Percentiles rank a stretch among this genome's conserved stretches.
These are phyloP conservation scores for Tillus elongatus DNA, from an alignment of 2,888 invertebrate genomes.

Conservation along the genomic window DNA sequence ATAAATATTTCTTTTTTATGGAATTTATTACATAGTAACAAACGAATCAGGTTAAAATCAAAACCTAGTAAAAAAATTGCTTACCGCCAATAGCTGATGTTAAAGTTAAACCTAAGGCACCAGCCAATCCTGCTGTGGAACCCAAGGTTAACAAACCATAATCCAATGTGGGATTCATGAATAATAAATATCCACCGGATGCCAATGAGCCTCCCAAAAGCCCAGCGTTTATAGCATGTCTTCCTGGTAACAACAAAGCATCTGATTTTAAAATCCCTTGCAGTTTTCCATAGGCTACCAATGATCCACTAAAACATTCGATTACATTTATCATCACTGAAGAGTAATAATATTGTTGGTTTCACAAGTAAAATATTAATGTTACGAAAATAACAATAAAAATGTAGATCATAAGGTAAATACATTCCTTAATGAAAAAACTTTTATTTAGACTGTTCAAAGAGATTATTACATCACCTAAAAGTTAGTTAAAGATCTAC, in stretches of 20 bases:
- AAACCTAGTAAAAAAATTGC: too few species aligned
- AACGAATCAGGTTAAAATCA: too few species aligned
- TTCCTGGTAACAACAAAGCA: constrained; percentile 72
- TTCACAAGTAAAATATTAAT: constrained; percentile 1
- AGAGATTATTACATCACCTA: not conserved
- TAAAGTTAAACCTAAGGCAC: constrained; percentile 76
- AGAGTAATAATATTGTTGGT: too few species aligned
- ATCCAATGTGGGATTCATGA: constrained; percentile 54
- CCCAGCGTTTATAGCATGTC: constrained; percentile 66
- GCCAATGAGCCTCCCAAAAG: constrained; percentile 62
- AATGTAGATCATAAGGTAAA: not conserved
- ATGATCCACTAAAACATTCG: constrained; percentile 61
- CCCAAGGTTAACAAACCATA: constrained; percentile 67
- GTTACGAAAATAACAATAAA: not conserved
- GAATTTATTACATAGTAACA: too few species aligned
- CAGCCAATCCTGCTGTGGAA: constrained; percentile 66
- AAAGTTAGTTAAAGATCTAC: not conserved
- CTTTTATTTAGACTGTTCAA: not conserved
- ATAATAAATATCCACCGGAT: constrained; percentile 60
- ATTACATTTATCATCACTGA: constrained; percentile 8
- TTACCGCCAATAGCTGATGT: constrained; percentile 82
- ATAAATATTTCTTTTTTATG: too few species aligned
- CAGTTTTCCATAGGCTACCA: constrained; percentile 84
- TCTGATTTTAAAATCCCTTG: constrained; percentile 73
- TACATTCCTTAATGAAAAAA: not conserved